Conservation (phyloP, 2,113 vertebrate genomes). For the Falcunculus frontatus region DNA sequence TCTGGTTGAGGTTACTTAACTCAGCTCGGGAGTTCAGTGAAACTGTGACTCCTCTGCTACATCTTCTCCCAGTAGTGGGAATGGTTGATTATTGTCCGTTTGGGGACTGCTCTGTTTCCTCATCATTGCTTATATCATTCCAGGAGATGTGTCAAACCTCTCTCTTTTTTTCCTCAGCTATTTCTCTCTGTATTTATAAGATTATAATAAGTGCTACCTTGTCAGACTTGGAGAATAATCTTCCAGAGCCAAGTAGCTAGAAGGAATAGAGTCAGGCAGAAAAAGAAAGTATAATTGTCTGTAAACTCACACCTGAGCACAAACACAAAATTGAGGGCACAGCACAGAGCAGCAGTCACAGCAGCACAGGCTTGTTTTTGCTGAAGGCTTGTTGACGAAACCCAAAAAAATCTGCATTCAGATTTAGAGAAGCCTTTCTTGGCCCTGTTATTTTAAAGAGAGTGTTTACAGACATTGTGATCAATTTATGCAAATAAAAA, state of each 20-base stretch:
- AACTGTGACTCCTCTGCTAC: background rate
- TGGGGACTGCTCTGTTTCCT: background rate
- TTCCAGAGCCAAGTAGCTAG: background rate
- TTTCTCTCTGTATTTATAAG: constrained; percentile 11
- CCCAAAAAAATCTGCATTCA: background rate
- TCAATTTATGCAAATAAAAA: background rate
- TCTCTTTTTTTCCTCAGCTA: background rate
- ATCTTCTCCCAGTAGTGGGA: background rate
- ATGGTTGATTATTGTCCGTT: background rate
- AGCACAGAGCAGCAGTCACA: background rate
- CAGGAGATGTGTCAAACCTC: background rate
- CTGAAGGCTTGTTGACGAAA: background rate
- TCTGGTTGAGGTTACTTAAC: background rate
- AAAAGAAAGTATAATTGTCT: background rate
- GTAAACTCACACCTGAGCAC: constrained; percentile 4
- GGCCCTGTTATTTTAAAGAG: background rate
- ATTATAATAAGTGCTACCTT: background rate
- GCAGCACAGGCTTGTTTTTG: background rate
- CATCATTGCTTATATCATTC: background rate
- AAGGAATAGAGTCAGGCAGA: background rate
- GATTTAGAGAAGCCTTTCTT: background rate
- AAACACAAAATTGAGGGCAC: background rate
- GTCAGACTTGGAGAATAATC: background rate
- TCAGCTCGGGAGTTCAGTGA: background rate
- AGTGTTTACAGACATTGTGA: background rate